Evolutionary conservation across 2,113 vertebrate genomes (phyloP).

Genomic region (Cariama cristata): DNA sequence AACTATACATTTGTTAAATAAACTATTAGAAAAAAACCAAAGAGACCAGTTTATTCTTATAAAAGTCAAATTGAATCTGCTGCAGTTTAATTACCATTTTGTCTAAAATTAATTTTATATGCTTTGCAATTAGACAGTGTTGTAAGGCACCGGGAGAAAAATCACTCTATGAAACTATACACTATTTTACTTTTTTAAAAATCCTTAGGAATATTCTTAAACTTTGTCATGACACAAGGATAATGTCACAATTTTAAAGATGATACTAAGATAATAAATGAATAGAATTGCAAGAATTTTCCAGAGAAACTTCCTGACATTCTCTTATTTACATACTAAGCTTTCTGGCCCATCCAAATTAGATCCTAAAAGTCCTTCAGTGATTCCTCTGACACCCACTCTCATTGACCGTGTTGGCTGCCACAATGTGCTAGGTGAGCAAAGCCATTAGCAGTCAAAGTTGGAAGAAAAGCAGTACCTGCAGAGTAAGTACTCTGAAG

Average conservation of each 20-base stretch:
- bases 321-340: background rate
- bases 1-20: background rate
- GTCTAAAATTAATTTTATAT: background rate
- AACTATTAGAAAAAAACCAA: background rate
- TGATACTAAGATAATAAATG: background rate
- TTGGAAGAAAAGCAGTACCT: background rate
- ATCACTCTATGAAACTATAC: background rate
- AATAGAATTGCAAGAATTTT: background rate
- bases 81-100: conserved; percentile 16
- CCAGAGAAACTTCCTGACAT: background rate
- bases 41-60: background rate
- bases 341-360: background rate
- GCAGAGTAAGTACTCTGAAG: background rate
- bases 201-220: background rate
- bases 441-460: background rate
- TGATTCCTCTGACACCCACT: background rate
- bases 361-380: background rate
- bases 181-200: background rate
- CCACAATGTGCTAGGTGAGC: background rate
- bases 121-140: background rate
- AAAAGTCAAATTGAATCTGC: background rate
- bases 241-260: background rate
- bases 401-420: background rate
- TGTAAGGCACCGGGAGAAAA: conserved; percentile 7
- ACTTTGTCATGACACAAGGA: background rate